A percentile compares a stretch with the other conserved stretches of the same genome.
These are phyloP conservation scores for Holothuria scabra DNA, from an alignment of 53 echinoderm and acorn worm species.

Conservation along the genomic window DNA sequence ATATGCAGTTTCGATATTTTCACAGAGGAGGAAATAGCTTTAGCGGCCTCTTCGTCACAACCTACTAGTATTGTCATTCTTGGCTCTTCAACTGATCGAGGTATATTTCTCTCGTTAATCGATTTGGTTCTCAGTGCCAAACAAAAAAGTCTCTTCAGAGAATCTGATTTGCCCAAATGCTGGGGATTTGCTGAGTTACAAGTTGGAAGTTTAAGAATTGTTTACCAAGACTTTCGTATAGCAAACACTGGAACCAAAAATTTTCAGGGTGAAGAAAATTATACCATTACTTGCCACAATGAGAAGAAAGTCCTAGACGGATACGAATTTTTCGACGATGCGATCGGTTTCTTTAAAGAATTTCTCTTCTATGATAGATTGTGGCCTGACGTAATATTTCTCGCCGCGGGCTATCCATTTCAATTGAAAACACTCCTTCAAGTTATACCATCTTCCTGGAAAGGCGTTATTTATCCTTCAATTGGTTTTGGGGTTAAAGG, in stretches of 20 bases:
- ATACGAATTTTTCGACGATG: conserved; percentile 8
- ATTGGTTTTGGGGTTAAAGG: background rate
- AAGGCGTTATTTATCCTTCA: conserved; percentile 4
- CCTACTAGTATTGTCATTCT: background rate
- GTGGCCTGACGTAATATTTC: conserved; percentile 4
- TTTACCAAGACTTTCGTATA: conserved; percentile 38
- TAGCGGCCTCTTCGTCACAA: background rate
- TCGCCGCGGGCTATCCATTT: background rate
- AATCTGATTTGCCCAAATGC: conserved; percentile 4
- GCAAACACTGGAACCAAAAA: background rate
- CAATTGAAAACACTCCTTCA: background rate
- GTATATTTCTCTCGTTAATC: conserved; percentile 24
- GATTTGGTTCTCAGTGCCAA: conserved; percentile 1
- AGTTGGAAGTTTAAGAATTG: background rate
- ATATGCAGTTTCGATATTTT: conserved; percentile 25
- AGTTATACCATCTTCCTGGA: conserved; percentile 7
- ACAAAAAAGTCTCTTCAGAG: background rate
- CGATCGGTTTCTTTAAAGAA: background rate
- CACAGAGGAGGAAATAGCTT: background rate
- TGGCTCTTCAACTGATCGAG: conserved; percentile 30
- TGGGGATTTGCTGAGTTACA: conserved; percentile 30
- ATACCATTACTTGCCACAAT: conserved; percentile 1
- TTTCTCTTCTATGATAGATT: background rate
- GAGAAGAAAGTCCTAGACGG: background rate
- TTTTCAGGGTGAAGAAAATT: background rate